Conservation (phyloP, 1,140 invertebrate genomes). For the Ooceraea biroi region DNA sequence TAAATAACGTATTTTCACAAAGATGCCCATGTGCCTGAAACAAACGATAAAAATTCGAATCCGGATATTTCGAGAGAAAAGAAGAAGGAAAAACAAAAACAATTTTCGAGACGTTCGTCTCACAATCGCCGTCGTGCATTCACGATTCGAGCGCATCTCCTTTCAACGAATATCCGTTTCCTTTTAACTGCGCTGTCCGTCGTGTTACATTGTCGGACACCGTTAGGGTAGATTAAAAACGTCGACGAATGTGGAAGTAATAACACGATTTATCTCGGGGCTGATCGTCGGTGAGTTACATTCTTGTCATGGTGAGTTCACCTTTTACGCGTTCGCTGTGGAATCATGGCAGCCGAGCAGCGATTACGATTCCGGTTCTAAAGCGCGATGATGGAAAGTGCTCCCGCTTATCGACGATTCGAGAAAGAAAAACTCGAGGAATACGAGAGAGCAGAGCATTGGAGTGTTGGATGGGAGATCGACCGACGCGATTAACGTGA, state of each 20-base stretch:
- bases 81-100: too few species aligned
- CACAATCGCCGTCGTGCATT: neutral
- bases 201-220: neutral
- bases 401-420: slow-evolving; percentile 11
- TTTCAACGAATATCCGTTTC: neutral
- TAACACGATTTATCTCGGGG: too few species aligned
- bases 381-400: slow-evolving; percentile 5
- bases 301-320: slow-evolving; percentile 13
- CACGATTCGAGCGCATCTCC: neutral
- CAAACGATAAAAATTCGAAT: slow-evolving; percentile 15
- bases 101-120: slow-evolving; percentile 1
- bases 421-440: neutral
- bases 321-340: slow-evolving; percentile 2
- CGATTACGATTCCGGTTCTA: slow-evolving; percentile 31
- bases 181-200: too few species aligned
- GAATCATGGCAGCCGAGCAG: neutral
- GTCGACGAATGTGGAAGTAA: too few species aligned
- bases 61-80: neutral
- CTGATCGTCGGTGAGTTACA: neutral
- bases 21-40: neutral
- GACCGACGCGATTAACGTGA: neutral
- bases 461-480: slow-evolving; percentile 13
- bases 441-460: neutral
- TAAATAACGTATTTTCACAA: slow-evolving; percentile 52
- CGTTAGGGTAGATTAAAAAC: too few species aligned